Conservation (phyloP, 1,140 invertebrate genomes). For the Euura lappo region DNA sequence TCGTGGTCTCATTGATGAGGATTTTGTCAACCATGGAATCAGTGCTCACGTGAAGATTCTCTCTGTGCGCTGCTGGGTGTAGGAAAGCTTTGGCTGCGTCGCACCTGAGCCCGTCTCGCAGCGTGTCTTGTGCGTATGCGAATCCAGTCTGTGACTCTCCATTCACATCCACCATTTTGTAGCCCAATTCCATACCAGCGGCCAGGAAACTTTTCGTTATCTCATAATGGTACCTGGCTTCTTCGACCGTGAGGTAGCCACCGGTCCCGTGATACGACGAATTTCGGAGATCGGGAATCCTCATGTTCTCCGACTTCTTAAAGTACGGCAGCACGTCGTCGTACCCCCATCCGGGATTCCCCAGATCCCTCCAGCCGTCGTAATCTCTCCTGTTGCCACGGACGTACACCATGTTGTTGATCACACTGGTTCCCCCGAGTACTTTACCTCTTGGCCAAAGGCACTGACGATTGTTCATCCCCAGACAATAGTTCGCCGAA, state of each 20-base stretch:
- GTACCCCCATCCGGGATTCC: no score
- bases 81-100: no score
- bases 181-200: constrained; percentile 76
- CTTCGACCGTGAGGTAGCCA: constrained; percentile 79
- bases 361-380: no score
- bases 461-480: constrained; percentile 22
- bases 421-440: constrained; percentile 65
- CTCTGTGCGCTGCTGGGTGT: no score
- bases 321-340: constrained; percentile 46
- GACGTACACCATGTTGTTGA: constrained; percentile 73
- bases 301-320: no score
- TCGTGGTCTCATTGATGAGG: no score
- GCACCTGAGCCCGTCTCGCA: no score
- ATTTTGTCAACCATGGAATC: no score
- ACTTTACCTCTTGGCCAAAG: constrained; percentile 58
- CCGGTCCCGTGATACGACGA: constrained; percentile 46
- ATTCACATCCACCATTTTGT: constrained; percentile 65
- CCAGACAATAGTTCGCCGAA: no score
- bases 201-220: constrained; percentile 76
- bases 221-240: constrained; percentile 76
- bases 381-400: constrained; percentile 61
- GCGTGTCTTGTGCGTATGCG: constrained; percentile 59
- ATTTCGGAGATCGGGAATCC: no score
- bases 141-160: constrained; percentile 63
- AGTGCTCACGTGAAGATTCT: no score